Conservation (phyloP, 2,888 invertebrate genomes). For the Cyrtodaria siliqua region DNA sequence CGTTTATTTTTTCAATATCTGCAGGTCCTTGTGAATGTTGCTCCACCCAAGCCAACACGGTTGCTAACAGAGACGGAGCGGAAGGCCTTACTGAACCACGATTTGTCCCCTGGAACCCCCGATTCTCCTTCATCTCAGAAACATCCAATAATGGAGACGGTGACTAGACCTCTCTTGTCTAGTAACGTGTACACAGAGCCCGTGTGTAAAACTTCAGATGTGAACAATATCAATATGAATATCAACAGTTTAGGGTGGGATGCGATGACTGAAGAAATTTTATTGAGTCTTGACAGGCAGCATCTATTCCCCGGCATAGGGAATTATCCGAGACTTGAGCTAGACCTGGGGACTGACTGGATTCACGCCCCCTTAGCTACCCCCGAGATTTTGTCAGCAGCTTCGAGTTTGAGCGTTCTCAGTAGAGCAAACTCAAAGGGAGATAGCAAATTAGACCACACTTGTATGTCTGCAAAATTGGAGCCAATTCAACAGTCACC, state of each 20-base stretch:
- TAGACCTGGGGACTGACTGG: conserved; percentile 64
- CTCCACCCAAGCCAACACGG: conserved; percentile 90
- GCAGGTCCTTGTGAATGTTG: conserved; percentile 88
- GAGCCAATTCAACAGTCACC: conserved; percentile 79
- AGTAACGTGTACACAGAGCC: background rate
- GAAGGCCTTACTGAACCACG: conserved; percentile 71
- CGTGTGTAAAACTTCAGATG: conserved; percentile 2
- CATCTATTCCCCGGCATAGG: conserved; percentile 57
- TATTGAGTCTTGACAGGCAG: conserved; percentile 59
- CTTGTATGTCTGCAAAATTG: conserved; percentile 53
- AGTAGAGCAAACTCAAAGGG: conserved; percentile 45
- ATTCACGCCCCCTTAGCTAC: conserved; percentile 91
- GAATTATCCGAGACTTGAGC: conserved; percentile 57
- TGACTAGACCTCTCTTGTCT: conserved; percentile 4
- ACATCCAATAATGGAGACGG: conserved; percentile 12
- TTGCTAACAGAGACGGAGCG: conserved; percentile 78
- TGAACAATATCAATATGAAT: conserved; percentile 14
- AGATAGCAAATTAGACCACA: conserved; percentile 85
- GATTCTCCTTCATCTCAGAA: conserved; percentile 26
- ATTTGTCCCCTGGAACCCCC: conserved; percentile 60
- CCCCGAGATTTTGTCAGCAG: conserved; percentile 93
- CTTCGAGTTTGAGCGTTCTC: conserved; percentile 90
- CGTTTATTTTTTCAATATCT: conserved; percentile 19
- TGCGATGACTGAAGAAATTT: conserved; percentile 83
- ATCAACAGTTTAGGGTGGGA: conserved; percentile 86